These are phyloP conservation scores for Drosophila pallidifrons DNA, from an alignment of 1,140 invertebrate genomes.

Conservation along the genomic window DNA sequence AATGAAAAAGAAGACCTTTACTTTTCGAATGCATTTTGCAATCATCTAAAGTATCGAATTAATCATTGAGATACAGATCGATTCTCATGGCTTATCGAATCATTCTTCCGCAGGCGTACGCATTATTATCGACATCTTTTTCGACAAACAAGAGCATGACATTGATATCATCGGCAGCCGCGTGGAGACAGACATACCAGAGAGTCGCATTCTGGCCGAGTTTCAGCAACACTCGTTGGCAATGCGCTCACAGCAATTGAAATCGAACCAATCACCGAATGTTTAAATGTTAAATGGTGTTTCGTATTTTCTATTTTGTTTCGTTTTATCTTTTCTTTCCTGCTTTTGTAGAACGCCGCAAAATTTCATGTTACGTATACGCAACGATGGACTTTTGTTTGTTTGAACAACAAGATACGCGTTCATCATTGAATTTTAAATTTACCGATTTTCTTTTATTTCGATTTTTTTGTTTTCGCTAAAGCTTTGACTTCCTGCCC, in stretches of 20 bases:
- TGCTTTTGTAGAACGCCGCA: constrained; percentile 8
- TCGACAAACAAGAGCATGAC: constrained; percentile 62
- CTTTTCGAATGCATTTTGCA: no score
- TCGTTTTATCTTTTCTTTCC: background rate
- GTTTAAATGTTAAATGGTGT: constrained; percentile 32
- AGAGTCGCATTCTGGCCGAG: constrained; percentile 72
- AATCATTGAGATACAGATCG: background rate
- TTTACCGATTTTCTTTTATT: background rate
- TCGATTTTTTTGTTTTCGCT: background rate
- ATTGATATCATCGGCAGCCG: constrained; percentile 70
- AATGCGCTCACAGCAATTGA: constrained; percentile 35
- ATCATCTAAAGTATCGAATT: background rate
- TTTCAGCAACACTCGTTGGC: constrained; percentile 66
- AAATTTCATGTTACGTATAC: constrained; percentile 40
- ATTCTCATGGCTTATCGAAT: background rate
- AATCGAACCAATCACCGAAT: constrained; percentile 15
- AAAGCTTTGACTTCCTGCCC: constrained; percentile 35
- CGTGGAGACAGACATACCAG: constrained; percentile 77
- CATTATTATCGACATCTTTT: constrained; percentile 77
- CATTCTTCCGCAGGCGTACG: constrained; percentile 60
- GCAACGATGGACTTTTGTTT: constrained; percentile 39
- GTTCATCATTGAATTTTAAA: constrained; percentile 14
- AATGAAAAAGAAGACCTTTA: no score
- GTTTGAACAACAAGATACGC: constrained; percentile 14
- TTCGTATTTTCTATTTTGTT: background rate